Percentiles rank a stretch among this genome's conserved stretches.
These are phyloP conservation scores for Melipona beecheii DNA, from an alignment of 2,888 invertebrate genomes.

Conservation along the genomic window DNA sequence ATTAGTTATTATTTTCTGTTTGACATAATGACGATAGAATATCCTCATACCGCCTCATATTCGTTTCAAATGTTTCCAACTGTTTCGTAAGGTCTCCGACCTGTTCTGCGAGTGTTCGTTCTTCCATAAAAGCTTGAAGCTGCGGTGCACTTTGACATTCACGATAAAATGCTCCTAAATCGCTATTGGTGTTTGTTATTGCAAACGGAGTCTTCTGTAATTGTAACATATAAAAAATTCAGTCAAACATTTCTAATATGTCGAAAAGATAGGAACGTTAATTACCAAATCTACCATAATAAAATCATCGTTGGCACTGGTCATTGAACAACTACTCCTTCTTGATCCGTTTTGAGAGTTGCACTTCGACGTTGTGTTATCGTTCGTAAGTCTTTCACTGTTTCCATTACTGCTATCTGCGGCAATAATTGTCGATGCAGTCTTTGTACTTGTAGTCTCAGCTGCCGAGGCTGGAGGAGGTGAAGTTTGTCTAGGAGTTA, in stretches of 20 bases:
- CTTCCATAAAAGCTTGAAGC: constrained; percentile 85
- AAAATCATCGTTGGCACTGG: constrained; percentile 87
- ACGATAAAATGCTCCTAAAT: constrained; percentile 91
- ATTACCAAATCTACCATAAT: constrained; percentile 90
- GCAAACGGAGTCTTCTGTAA: constrained; percentile 93
- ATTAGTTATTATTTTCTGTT: constrained; percentile 86
- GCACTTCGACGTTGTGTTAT: constrained; percentile 81
- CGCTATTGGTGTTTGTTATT: constrained; percentile 89
- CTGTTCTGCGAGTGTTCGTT: constrained; percentile 85
- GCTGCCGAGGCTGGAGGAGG: constrained; percentile 75
- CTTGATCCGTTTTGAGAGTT: constrained; percentile 83
- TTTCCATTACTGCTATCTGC: constrained; percentile 82
- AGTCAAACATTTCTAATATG: constrained; percentile 7
- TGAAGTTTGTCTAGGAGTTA: constrained; percentile 82
- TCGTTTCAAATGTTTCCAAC: constrained; percentile 90
- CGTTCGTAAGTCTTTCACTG: constrained; percentile 73
- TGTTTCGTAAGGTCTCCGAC: constrained; percentile 89
- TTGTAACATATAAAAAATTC: constrained; percentile 43
- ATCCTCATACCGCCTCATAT: constrained; percentile 90
- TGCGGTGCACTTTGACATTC: constrained; percentile 91
- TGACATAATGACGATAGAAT: constrained; percentile 90
- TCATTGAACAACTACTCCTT: constrained; percentile 84
- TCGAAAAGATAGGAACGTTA: constrained; percentile 69
- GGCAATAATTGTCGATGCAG: constrained; percentile 57
- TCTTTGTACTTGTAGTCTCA: constrained; percentile 68